Base-by-base conservation (phyloP, 2,797 vertebrate species). In the Nyctalus aviator region DNA sequence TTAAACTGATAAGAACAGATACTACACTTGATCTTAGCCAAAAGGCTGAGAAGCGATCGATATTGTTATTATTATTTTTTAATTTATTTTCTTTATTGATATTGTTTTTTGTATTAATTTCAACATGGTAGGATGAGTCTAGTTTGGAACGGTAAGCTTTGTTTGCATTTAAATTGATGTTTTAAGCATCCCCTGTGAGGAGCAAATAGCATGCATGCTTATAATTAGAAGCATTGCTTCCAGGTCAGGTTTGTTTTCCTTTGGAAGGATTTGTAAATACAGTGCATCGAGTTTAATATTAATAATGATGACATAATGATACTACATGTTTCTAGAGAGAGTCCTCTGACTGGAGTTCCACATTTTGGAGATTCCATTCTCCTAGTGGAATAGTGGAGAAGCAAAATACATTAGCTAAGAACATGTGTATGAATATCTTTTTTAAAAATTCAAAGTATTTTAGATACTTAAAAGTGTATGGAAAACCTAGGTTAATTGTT, bases 81-180 rank as follows among this genome's bases (percentile, higher is more conserved):
- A 18, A 53, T 53, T 55, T 55, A 55, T 53, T 55, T 55, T 55
- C 53, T 55, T 55, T 55, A 55, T 21, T 55, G 5, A 13, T 62
- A 96, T 96, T 93, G 92, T 95, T 93, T 97, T 96, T 77, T 95
- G 78, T 92, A 96, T 96, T 96, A 94, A 94, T 96, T 93, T 95
- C 68, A 91, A 93, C 69, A 96, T 78, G 93, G 79, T 91, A 32
- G 66, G 48, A 86, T 83, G 62, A 93, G 68, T 83, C 81, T 96
- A 94, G 96, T 96, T 97, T 94, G 81, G 87, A 94, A 90, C 32
- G 68, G 92, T 95, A 96, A 93, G 44, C 89, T 95, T 92, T 92
- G 96, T 97, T 96, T 97, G 96, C 88, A 97, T 96, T 96, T 96
- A 96, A 96, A 95, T 97, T 73, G 95, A 75, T 72, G 87, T 96